Conservation (phyloP, 2,888 invertebrate genomes). For the Athalia cordata region DNA sequence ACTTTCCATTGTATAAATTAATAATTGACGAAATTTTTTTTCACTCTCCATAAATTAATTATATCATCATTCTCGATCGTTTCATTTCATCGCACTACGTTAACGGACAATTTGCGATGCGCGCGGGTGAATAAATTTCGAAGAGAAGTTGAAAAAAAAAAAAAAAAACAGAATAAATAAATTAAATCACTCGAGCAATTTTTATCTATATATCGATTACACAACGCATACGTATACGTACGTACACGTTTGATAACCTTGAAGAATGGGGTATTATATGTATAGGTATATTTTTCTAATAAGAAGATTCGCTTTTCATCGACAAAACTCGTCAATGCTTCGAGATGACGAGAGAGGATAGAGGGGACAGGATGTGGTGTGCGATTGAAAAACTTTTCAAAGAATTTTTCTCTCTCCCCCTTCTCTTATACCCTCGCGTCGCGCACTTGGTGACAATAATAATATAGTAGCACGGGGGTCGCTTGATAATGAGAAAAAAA, state of each 20-base stretch:
- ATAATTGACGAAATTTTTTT: too few relatives aligned
- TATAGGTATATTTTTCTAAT: not conserved
- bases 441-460: conserved; percentile 32
- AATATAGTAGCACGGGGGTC: conserved; percentile 3
- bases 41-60: too few relatives aligned
- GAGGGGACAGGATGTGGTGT: not conserved
- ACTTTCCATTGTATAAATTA: too few relatives aligned
- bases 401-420: conserved; percentile 32
- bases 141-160: too few relatives aligned
- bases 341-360: conserved; percentile 2
- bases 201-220: not conserved
- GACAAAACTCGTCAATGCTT: conserved; percentile 30
- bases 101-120: not conserved
- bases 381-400: conserved; percentile 40
- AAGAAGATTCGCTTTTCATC: conserved; percentile 21
- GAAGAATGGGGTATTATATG: not conserved
- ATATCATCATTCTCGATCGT: not conserved
- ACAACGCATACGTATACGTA: not conserved
- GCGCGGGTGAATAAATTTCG: not conserved
- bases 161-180: too few relatives aligned
- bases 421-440: too few relatives aligned
- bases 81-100: not conserved
- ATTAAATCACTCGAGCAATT: not conserved
- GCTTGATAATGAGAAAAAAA: conserved; percentile 28
- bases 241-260: not conserved